Evolutionary conservation across 2,797 vertebrate genomes (phyloP).

Genomic region (Cuculus canorus): DNA sequence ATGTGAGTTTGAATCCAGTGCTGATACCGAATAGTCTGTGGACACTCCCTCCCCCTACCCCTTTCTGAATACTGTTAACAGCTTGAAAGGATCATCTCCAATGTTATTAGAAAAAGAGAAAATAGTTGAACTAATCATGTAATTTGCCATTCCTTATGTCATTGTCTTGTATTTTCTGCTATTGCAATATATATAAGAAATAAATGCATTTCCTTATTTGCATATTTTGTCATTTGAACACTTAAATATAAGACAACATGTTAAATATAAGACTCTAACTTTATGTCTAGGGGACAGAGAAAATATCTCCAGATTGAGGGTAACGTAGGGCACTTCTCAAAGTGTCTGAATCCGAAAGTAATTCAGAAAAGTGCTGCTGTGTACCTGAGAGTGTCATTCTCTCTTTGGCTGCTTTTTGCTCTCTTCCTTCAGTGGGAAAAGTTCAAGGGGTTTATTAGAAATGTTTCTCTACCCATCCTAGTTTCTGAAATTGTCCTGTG

Average conservation of each 20-base stretch:
- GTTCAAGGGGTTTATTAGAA: neutral
- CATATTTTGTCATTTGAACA: neutral
- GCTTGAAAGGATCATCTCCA: neutral
- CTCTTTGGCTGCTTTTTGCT: neutral
- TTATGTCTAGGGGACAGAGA: slow-evolving; percentile 11
- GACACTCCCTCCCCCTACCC: accelerated
- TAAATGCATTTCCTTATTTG: neutral
- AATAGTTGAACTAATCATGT: neutral
- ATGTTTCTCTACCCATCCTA: neutral
- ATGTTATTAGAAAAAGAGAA: neutral
- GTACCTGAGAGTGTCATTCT: neutral
- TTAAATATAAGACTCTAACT: neutral
- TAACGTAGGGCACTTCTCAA: neutral
- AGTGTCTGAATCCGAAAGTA: neutral
- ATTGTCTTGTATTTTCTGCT: neutral
- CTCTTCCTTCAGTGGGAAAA: neutral
- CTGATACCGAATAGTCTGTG: neutral
- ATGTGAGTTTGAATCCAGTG: neutral
- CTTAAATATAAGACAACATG: neutral
- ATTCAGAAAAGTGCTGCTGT: neutral
- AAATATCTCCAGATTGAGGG: neutral
- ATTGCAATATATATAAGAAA: neutral
- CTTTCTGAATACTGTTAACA: neutral
- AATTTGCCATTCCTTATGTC: neutral
- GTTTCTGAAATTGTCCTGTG: neutral